Conservation (phyloP, 1,140 invertebrate species). For the Ruditapes philippinarum region DNA sequence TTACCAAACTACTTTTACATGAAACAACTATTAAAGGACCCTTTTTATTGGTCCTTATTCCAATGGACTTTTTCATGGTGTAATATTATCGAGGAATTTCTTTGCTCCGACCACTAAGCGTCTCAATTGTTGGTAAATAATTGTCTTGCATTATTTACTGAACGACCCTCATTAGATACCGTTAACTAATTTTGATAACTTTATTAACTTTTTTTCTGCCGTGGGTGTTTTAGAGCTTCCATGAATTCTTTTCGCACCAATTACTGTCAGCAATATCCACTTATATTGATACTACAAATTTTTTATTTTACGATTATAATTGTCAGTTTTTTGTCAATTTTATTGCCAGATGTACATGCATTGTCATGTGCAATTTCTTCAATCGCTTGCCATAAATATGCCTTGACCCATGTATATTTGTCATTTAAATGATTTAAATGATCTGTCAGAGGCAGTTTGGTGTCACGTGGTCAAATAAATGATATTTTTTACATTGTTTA, state of each 20-base stretch:
- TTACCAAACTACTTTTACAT: too few species aligned
- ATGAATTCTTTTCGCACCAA: background rate
- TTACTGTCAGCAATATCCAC: background rate
- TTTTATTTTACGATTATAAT: background rate
- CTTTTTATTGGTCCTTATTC: too few species aligned
- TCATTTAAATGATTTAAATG: conserved; percentile 13
- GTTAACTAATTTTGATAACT: too few species aligned
- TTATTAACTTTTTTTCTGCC: too few species aligned
- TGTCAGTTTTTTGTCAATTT: background rate
- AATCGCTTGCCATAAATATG: background rate
- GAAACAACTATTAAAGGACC: too few species aligned
- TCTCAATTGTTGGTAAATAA: too few species aligned
- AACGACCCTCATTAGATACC: too few species aligned
- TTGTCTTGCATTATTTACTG: too few species aligned
- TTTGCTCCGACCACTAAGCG: too few species aligned
- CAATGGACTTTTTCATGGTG: too few species aligned
- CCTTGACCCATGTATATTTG: background rate
- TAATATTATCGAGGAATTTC: too few species aligned
- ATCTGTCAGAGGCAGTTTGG: background rate
- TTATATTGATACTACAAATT: background rate
- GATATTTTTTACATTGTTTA: background rate
- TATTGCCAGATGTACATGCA: background rate
- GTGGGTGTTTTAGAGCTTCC: too few species aligned
- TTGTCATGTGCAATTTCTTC: background rate
- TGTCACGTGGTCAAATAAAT: background rate